Base-by-base conservation (phyloP, 2,888 invertebrate species). In the Scotopteryx bipunctaria region DNA sequence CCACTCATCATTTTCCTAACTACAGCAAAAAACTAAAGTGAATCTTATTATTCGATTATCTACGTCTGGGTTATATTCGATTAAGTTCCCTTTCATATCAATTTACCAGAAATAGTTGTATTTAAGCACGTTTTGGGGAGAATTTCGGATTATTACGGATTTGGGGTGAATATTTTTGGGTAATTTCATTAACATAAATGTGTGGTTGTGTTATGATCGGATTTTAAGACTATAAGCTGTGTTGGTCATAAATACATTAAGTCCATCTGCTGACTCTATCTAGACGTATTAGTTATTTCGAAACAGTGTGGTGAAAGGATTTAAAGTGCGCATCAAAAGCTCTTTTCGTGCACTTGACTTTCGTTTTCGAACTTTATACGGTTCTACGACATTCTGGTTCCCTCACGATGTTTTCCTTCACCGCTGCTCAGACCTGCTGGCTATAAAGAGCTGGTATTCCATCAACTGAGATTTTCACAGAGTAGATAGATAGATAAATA, bases 51-150 rank as follows among this genome's bases (percentile, higher is more conserved):
- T 79, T 78, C 75, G 73, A 84, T 86, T 83, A 84, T 77, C 61
- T 68, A 65, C 61, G 64, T 45, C 63, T 60, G 56, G 57, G 50
- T 51, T 59, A 72, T 70, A 88, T 87, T 83, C 71, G 78, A 87
- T 88, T 88, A 86, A 75, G 55, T 71, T 75, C 86, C 86, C 83
- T 83, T 75, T 77, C 74, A 77, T 80, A 75, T 67, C 78, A 78
- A 81, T 86, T 83, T 81, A 76, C 74, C 72, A 68, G 72, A 77
- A 83, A 83, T 81, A 83, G 83, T 81, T 78, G 72, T 71, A 73
- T 78, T 81, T 81, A 78, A 76, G 78, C 78, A 63, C 73, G 75
- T 80, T 86, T 80, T 67, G 76, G 76, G 76, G 76, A 57, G 64
- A 78, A 78, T 73, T 71, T 52, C 48, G 71, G 78, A 81, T 83